Conservation (phyloP, 2,888 invertebrate genomes). For the Melinaea marsaeus region DNA sequence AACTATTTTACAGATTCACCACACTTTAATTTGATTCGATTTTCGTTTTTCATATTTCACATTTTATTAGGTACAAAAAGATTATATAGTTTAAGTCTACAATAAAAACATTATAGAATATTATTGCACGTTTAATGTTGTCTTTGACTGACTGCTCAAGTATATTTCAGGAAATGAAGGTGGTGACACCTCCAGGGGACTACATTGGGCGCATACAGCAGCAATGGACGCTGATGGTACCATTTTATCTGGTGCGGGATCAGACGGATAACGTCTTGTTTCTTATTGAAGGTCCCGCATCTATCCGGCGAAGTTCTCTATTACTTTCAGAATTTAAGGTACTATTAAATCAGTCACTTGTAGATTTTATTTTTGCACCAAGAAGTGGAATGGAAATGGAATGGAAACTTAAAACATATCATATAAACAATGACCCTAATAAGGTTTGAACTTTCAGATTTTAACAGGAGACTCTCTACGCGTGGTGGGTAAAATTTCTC, state of each 20-base stretch:
- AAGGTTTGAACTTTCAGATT: conserved; percentile 57
- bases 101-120: too few species aligned
- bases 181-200: conserved; percentile 84
- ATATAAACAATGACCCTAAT: not conserved
- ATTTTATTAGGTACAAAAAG: too few species aligned
- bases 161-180: conserved; percentile 77
- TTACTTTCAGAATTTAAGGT: conserved; percentile 65
- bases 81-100: too few species aligned
- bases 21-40: too few species aligned
- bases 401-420: not conserved
- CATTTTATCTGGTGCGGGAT: conserved; percentile 84
- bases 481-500: conserved; percentile 82
- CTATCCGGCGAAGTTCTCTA: conserved; percentile 55
- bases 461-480: conserved; percentile 77
- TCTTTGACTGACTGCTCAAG: too few species aligned
- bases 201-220: conserved; percentile 84
- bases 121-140: too few species aligned
- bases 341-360: not conserved
- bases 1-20: too few species aligned
- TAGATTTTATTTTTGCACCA: too few species aligned
- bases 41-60: too few species aligned
- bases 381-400: not conserved
- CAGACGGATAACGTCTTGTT: conserved; percentile 80
- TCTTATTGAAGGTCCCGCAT: conserved; percentile 85
- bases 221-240: conserved; percentile 81